phyloP scores from a whole-genome alignment of 1,140 invertebrate genomes.

The Rhyzopertha dominica region DNA sequence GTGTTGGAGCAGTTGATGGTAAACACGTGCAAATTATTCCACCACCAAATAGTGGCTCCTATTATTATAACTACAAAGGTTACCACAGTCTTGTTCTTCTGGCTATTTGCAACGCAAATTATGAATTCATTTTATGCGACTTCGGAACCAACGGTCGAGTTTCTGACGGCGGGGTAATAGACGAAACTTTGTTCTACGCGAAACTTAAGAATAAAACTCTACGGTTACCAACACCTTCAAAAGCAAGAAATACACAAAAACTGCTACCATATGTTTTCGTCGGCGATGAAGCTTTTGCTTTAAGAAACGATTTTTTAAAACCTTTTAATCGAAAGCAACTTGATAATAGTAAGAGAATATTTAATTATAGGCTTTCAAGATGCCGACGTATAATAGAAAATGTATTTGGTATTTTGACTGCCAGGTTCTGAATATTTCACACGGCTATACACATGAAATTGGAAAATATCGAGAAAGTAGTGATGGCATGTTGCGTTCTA shows the following conservation, averaged over 20 bases:
- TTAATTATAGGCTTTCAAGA: conserved; percentile 39
- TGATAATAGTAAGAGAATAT: conserved; percentile 29
- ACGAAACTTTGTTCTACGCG: conserved; percentile 29
- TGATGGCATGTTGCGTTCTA: conserved; percentile 25
- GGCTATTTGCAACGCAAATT: conserved; percentile 43
- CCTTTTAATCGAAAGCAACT: conserved; percentile 29
- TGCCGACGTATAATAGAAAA: conserved; percentile 41
- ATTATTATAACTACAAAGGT: conserved; percentile 37
- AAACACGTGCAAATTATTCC: conserved; percentile 39
- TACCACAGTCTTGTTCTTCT: conserved; percentile 35
- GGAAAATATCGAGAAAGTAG: conserved; percentile 24
- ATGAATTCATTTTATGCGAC: conserved; percentile 42
- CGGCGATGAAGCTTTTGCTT: conserved; percentile 44
- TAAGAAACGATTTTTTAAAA: conserved; percentile 37
- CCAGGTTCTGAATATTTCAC: conserved; percentile 39
- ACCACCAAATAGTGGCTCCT: conserved; percentile 34
- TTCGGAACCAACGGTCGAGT: conserved; percentile 39
- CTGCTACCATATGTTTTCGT: conserved; percentile 36
- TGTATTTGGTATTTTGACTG: conserved; percentile 43
- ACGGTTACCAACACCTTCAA: conserved; percentile 22
- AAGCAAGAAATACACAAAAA: conserved; percentile 8
- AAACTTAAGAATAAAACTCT: conserved; percentile 24
- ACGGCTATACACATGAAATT: conserved; percentile 22
- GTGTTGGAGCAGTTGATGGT: conserved; percentile 34
- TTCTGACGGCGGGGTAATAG: conserved; percentile 40